A percentile compares a stretch with the other conserved stretches of the same genome.
These are phyloP conservation scores for Phenacoccus solenopsis DNA, from an alignment of 1,140 invertebrate species.

Conservation along the genomic window DNA sequence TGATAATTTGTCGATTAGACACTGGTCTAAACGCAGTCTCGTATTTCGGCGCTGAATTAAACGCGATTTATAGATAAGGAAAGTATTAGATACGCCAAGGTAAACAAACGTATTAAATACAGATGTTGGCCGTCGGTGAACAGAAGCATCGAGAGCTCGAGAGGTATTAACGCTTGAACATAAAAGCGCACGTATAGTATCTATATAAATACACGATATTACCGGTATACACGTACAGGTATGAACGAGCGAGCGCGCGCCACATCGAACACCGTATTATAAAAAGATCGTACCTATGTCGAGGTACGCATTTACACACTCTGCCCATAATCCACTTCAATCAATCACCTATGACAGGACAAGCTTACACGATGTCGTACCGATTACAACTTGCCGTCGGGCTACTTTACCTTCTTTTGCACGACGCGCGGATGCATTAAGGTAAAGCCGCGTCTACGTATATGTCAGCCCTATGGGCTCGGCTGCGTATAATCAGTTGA, in stretches of 20 bases:
- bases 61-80: background rate
- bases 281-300: background rate
- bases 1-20: too few species aligned
- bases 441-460: background rate
- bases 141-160: background rate
- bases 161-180: background rate
- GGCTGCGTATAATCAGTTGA: constrained; percentile 3
- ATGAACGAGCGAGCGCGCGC: background rate
- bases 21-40: too few species aligned
- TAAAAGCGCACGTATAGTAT: too few species aligned
- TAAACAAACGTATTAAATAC: constrained; percentile 17
- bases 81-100: background rate
- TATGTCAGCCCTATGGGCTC: background rate
- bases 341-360: constrained; percentile 17
- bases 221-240: too few species aligned
- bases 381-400: constrained; percentile 11
- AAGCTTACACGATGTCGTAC: constrained; percentile 15
- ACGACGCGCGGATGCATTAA: background rate
- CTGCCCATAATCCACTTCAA: constrained; percentile 13
- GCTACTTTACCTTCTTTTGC: constrained; percentile 1
- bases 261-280: background rate
- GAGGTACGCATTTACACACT: constrained; percentile 4
- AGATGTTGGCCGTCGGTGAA: background rate
- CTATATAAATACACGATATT: too few species aligned
- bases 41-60: too few species aligned